Base-by-base conservation (phyloP, 2,888 invertebrate genomes). In the Hipparchia semele region DNA sequence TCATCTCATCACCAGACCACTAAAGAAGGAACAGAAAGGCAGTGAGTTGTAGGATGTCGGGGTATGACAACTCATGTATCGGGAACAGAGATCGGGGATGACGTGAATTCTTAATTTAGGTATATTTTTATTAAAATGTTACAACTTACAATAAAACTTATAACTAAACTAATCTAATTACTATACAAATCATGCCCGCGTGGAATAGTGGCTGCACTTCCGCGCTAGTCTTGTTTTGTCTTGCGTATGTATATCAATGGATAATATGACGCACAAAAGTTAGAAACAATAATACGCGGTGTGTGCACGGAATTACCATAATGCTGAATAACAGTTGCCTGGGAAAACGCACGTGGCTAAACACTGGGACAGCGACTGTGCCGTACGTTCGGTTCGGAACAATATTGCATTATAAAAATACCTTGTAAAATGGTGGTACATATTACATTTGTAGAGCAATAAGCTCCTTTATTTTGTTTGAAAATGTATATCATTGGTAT, bases 331-430 rank as follows among this genome's bases (percentile, higher is more conserved):
- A 89, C 87, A 87, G 81, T 78, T 80, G 79, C 84, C 84, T 92
- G 93, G 87, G 92, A 92, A 83, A 74, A 70, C 75, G 79, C 93
- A 93, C 88, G 89, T 93, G 92, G 84, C 79, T 84, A 89, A 93
- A 93, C 86, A 92, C 75, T 72, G 76, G 77, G 78, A 80, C 83
- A 51, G 74, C 61, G 67, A 72, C 77, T 72, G 68, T 70, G 23
- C 72, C 53, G 67, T 70, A 53, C 73, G 65, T 65, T 56, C 70
- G 65, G 72, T 64, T 75, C 72, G 70, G 67, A 76, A 75, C 66
- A 77, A 75, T 75, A 73, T 73, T 71, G 73, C 71, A 73, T 69
- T 73, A 71, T 71, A 75, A 75, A 71, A 75, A 73, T 73, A 75
- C 65, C 39, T 60, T 69, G 68, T 68, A 23, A 53, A 66, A 67